These are phyloP conservation scores for Tachina grossa DNA, from an alignment of 2,888 invertebrate genomes.

Conservation along the genomic window DNA sequence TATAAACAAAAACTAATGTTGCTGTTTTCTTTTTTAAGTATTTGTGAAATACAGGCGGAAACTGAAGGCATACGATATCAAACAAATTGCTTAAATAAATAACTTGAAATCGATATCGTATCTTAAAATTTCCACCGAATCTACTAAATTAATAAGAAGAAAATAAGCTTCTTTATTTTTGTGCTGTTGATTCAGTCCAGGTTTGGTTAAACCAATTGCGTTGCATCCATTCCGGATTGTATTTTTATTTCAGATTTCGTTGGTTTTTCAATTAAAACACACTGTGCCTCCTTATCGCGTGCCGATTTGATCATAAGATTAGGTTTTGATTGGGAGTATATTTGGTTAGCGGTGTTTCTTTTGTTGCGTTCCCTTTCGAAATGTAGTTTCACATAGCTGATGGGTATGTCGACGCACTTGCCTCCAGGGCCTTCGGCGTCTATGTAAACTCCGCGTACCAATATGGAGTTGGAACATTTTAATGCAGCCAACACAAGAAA, in stretches of 20 bases:
- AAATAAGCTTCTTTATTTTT: not conserved
- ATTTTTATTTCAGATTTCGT: slow-evolving; percentile 71
- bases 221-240: slow-evolving; percentile 72
- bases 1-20: slow-evolving; percentile 53
- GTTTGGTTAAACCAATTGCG: slow-evolving; percentile 75
- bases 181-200: slow-evolving; percentile 33
- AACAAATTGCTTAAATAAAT: no score
- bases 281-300: slow-evolving; percentile 77
- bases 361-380: slow-evolving; percentile 88
- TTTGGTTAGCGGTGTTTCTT: slow-evolving; percentile 78
- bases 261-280: slow-evolving; percentile 77
- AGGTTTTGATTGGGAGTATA: slow-evolving; percentile 49
- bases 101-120: no score
- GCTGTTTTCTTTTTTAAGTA: slow-evolving; percentile 55
- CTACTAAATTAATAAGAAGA: not conserved
- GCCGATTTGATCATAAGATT: slow-evolving; percentile 65
- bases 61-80: no score
- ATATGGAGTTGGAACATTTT: slow-evolving; percentile 93
- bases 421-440: slow-evolving; percentile 93
- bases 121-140: not conserved
- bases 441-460: slow-evolving; percentile 93
- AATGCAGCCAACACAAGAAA: slow-evolving; percentile 89
- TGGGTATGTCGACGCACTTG: slow-evolving; percentile 92
- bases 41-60: slow-evolving; percentile 56
- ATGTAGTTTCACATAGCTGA: slow-evolving; percentile 91